A percentile compares a stretch with the other conserved stretches of the same genome.
Evolutionary conservation across 1,140 invertebrate species (phyloP).

Genomic region (Calliopsis andreniformis): DNA sequence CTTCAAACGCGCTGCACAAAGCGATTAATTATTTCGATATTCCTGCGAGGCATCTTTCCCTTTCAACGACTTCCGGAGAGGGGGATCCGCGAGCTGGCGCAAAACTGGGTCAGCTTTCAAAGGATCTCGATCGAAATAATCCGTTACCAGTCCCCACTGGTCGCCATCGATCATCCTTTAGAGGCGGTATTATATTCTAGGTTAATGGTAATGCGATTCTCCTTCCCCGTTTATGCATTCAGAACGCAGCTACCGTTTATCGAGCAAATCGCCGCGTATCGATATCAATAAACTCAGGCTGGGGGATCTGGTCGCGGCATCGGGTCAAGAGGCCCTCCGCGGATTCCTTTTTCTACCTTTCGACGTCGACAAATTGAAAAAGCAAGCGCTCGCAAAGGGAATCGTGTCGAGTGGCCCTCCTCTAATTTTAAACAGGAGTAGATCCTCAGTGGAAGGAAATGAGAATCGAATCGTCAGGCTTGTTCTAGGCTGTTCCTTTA

Average conservation of each 20-base stretch:
- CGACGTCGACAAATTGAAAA: neutral
- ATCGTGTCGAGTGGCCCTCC: conserved; percentile 32
- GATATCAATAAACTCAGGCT: neutral
- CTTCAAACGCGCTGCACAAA: neutral
- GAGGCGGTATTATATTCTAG: conserved; percentile 44
- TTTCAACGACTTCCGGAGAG: conserved; percentile 48
- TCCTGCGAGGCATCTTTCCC: conserved; percentile 29
- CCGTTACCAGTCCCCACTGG: conserved; percentile 2
- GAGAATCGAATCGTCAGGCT: no score
- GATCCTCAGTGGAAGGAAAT: no score
- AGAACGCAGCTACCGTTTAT: conserved; percentile 25
- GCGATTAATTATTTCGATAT: conserved; percentile 43
- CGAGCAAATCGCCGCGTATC: conserved; percentile 14
- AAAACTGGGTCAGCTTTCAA: conserved; percentile 37
- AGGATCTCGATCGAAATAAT: conserved; percentile 39
- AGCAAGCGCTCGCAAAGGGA: neutral
- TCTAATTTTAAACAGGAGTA: neutral
- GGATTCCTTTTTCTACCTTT: conserved; percentile 1
- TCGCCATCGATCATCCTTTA: conserved; percentile 42
- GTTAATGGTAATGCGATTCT: conserved; percentile 41
- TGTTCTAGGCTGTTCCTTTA: no score
- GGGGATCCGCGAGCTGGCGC: neutral
- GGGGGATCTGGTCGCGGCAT: neutral
- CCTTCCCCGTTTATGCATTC: conserved; percentile 34
- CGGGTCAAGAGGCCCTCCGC: conserved; percentile 28